These are phyloP conservation scores for Copidosoma aretas DNA, from an alignment of 2,888 invertebrate genomes.

Conservation along the genomic window DNA sequence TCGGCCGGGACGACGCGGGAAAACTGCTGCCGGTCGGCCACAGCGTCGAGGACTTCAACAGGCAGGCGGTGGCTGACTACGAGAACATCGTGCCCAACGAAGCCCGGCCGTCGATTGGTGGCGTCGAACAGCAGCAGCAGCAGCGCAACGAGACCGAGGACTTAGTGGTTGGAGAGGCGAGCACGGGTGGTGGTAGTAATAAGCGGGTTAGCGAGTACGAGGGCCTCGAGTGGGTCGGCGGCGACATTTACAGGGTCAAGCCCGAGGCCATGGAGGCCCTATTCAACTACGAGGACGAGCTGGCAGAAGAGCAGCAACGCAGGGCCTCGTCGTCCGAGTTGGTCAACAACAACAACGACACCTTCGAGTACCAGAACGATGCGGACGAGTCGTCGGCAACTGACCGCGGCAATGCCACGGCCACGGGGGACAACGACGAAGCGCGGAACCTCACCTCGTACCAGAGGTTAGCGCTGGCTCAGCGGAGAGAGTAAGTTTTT, in stretches of 20 bases:
- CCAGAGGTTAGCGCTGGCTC: slow-evolving; percentile 51
- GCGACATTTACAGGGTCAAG: slow-evolving; percentile 59
- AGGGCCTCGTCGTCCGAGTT: slow-evolving; percentile 12
- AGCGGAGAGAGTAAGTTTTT: slow-evolving; percentile 55
- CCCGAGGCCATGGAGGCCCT: slow-evolving; percentile 52
- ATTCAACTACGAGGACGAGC: slow-evolving; percentile 49
- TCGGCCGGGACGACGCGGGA: slow-evolving; percentile 57
- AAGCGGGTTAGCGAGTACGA: slow-evolving; percentile 51
- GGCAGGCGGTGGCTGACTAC: slow-evolving; percentile 55
- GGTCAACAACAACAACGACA: slow-evolving; percentile 43
- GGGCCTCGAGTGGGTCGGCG: slow-evolving; percentile 59
- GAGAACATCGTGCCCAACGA: slow-evolving; percentile 49
- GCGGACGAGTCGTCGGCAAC: slow-evolving; percentile 7
- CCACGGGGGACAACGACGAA: slow-evolving; percentile 25
- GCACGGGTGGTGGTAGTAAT: background rate
- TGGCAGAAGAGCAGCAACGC: background rate
- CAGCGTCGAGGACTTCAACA: slow-evolving; percentile 53
- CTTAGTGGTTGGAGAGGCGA: background rate
- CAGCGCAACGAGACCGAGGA: slow-evolving; percentile 18
- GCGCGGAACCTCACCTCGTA: slow-evolving; percentile 51
- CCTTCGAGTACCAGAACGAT: slow-evolving; percentile 44
- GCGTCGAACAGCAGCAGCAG: slow-evolving; percentile 13
- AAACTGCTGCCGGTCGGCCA: background rate
- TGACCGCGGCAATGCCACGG: slow-evolving; percentile 16
- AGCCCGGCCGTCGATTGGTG: background rate